A percentile compares a stretch with the other conserved stretches of the same genome.
These are phyloP conservation scores for Acanthochromis polyacanthus DNA, from an alignment of 2,113 vertebrate genomes.

Conservation along the genomic window DNA sequence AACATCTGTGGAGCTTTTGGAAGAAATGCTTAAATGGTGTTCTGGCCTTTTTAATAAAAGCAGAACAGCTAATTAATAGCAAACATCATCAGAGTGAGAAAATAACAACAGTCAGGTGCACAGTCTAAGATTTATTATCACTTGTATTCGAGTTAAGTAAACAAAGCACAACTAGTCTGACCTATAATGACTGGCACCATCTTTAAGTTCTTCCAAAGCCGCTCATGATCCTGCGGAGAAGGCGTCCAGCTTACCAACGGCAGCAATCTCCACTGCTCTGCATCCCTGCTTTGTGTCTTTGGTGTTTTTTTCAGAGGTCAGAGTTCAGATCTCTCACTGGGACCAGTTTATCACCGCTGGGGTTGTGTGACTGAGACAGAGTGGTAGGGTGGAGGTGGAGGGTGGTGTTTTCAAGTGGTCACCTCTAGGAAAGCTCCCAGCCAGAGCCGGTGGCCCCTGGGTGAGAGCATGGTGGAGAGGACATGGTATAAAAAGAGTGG, in stretches of 20 bases:
- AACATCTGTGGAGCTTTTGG: too few relatives aligned
- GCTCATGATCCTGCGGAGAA: conserved; percentile 43
- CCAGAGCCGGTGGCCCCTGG: conserved; percentile 37
- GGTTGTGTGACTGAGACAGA: conserved; percentile 61
- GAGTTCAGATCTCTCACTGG: conserved; percentile 69
- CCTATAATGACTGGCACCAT: conserved; percentile 17
- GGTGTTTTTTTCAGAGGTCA: conserved; percentile 62
- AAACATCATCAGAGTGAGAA: too few relatives aligned
- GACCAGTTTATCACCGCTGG: conserved; percentile 75
- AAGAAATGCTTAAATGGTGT: too few relatives aligned
- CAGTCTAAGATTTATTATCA: neutral
- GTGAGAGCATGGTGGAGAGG: conserved; percentile 41
- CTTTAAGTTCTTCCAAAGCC: conserved; percentile 20
- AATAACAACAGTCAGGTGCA: too few relatives aligned
- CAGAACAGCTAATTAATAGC: too few relatives aligned
- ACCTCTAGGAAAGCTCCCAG: conserved; percentile 55
- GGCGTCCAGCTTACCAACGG: conserved; percentile 29
- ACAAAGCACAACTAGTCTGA: conserved; percentile 4
- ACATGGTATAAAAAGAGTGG: conserved; percentile 69
- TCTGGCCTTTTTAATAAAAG: too few relatives aligned
- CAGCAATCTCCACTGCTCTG: conserved; percentile 54
- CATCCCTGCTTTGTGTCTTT: conserved; percentile 62
- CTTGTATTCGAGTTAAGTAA: neutral
- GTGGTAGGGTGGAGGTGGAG: conserved; percentile 20
- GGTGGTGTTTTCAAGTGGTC: conserved; percentile 53